A percentile compares a stretch with the other conserved stretches of the same genome.
These are phyloP conservation scores for Odontesthes bonariensis DNA, from an alignment of 2,113 vertebrate genomes.

Conservation along the genomic window DNA sequence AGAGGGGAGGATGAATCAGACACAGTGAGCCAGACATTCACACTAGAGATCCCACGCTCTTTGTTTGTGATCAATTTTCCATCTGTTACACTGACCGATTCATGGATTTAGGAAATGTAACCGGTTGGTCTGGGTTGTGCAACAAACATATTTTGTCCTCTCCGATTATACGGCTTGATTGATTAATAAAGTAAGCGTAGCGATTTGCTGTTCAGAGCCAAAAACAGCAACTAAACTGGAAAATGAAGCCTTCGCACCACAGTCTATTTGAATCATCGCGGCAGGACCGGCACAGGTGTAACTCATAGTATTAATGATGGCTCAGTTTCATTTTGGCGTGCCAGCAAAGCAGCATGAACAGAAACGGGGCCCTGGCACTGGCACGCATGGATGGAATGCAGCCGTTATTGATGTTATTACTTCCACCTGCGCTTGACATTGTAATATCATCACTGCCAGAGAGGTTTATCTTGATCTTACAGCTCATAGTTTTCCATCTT, in stretches of 20 bases:
- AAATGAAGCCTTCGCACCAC: conserved; percentile 14
- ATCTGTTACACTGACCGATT: conserved; percentile 76
- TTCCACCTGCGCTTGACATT: conserved; percentile 15
- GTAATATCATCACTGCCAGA: conserved; percentile 1
- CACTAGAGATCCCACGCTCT: conserved; percentile 75
- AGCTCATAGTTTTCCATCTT: background rate
- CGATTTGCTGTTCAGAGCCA: conserved; percentile 1
- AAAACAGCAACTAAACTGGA: conserved; percentile 21
- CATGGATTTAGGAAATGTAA: conserved; percentile 68
- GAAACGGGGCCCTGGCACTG: conserved; percentile 33
- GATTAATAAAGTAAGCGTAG: conserved; percentile 25
- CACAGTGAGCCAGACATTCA: conserved; percentile 73
- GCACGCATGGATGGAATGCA: conserved; percentile 25
- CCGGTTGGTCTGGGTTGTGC: conserved; percentile 30
- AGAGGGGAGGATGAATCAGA: conserved; percentile 77
- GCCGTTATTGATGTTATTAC: conserved; percentile 27
- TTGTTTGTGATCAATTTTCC: conserved; percentile 78
- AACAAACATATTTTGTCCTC: conserved; percentile 40
- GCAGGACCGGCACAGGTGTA: conserved; percentile 44
- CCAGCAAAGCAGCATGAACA: conserved; percentile 44
- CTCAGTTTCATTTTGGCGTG: conserved; percentile 24
- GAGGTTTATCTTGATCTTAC: conserved; percentile 1
- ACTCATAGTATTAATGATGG: conserved; percentile 35
- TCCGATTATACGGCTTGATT: conserved; percentile 28
- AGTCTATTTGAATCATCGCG: conserved; percentile 36